Conservation (phyloP, 2,797 vertebrate species). For the Pachyuromys duprasi region DNA sequence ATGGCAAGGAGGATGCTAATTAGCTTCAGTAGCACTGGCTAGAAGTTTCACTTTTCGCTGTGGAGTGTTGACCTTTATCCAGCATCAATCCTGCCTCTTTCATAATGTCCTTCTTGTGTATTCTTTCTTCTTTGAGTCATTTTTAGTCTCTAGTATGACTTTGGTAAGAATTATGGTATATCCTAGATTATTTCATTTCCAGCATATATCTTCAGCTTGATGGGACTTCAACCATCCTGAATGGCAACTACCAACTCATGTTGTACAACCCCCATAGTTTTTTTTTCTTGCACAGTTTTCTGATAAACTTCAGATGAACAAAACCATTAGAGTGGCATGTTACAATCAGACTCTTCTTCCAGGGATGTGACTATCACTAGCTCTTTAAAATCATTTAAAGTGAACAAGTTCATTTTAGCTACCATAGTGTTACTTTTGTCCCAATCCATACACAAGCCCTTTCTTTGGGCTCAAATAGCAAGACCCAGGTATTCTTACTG, state of each 20-base stretch:
- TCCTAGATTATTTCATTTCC: background rate
- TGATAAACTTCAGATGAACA: background rate
- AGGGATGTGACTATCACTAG: background rate
- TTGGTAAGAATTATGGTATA: background rate
- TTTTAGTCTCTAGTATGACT: background rate
- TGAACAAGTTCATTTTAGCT: background rate
- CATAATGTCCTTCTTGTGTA: background rate
- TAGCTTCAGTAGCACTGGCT: background rate
- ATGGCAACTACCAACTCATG: no score
- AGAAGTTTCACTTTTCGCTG: background rate
- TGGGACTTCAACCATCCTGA: background rate
- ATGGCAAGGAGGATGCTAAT: background rate
- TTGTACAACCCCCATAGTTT: background rate
- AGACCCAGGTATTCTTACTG: background rate
- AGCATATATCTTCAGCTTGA: background rate
- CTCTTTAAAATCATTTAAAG: background rate
- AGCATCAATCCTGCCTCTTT: background rate
- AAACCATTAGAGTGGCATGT: background rate
- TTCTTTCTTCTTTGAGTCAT: slow-evolving; percentile 20
- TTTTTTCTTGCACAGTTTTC: background rate
- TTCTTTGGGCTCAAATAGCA: background rate
- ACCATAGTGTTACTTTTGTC: background rate
- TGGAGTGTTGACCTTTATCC: background rate
- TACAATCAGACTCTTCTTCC: background rate
- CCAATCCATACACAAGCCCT: background rate